Evolutionary conservation across 2,888 invertebrate species (phyloP).

Genomic region (Alloscopus bannaensis): DNA sequence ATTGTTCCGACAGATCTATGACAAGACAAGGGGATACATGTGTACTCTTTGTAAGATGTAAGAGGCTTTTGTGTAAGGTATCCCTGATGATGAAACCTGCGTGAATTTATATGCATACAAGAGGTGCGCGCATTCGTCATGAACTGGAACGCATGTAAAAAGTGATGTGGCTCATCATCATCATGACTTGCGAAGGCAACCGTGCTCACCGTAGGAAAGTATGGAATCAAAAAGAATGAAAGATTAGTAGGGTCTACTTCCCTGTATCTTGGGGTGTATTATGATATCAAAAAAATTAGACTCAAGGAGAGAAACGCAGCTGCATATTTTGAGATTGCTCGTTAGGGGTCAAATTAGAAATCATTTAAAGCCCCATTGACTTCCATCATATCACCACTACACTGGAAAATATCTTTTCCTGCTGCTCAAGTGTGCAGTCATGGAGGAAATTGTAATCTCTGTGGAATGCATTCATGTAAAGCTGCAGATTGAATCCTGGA

Average conservation of each 20-base stretch:
- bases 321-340: constrained; percentile 58
- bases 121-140: too few relatives aligned
- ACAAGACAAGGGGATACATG: constrained; percentile 55
- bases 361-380: constrained; percentile 60
- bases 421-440: neutral
- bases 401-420: constrained; percentile 26
- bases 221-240: constrained; percentile 12
- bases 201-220: constrained; percentile 25
- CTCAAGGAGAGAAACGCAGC: constrained; percentile 60
- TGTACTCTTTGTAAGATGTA: constrained; percentile 21
- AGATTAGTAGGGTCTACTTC: constrained; percentile 20
- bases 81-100: constrained; percentile 20
- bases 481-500: neutral
- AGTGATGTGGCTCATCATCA: constrained; percentile 43
- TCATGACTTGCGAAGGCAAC: constrained; percentile 53
- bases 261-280: constrained; percentile 43
- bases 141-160: constrained; percentile 37
- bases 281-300: constrained; percentile 52
- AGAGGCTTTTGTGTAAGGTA: constrained; percentile 14
- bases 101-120: too few relatives aligned
- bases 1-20: constrained; percentile 57
- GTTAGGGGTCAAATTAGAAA: constrained; percentile 64
- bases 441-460: constrained; percentile 17
- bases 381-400: constrained; percentile 39
- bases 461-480: constrained; percentile 13